phyloP scores from a whole-genome alignment of 2,797 vertebrate species.

The Pyrocephalus nanus region DNA sequence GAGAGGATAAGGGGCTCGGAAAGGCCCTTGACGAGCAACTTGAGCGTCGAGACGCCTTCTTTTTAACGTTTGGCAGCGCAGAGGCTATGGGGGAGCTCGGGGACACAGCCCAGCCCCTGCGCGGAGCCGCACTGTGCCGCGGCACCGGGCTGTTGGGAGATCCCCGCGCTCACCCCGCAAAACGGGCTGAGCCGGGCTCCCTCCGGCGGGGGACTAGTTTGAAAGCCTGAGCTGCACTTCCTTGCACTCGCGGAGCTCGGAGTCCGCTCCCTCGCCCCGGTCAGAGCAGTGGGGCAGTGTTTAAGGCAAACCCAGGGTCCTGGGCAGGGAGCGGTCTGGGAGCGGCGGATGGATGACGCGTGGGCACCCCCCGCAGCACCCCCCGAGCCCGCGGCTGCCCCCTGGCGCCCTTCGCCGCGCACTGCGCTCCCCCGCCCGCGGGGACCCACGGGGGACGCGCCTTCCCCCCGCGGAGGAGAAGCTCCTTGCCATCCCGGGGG shows the following conservation, averaged over 20 bases:
- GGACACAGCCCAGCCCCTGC: too few species aligned
- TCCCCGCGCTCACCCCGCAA: background rate
- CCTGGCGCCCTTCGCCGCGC: background rate
- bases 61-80: background rate
- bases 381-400: background rate
- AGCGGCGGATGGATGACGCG: too few species aligned
- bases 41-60: background rate
- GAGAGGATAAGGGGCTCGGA: background rate
- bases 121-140: background rate
- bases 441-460: background rate
- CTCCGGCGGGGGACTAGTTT: background rate
- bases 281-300: background rate
- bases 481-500: background rate
- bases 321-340: background rate
- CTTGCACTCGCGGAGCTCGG: too few species aligned
- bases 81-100: background rate
- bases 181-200: background rate
- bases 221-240: background rate
- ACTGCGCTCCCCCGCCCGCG: background rate
- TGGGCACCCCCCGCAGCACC: background rate
- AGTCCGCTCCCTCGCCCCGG: rapidly evolving
- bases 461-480: background rate
- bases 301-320: too few species aligned
- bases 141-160: background rate
- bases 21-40: background rate